Evolutionary conservation across 2,113 vertebrate genomes (phyloP).

Genomic region (Mobula hypostoma): DNA sequence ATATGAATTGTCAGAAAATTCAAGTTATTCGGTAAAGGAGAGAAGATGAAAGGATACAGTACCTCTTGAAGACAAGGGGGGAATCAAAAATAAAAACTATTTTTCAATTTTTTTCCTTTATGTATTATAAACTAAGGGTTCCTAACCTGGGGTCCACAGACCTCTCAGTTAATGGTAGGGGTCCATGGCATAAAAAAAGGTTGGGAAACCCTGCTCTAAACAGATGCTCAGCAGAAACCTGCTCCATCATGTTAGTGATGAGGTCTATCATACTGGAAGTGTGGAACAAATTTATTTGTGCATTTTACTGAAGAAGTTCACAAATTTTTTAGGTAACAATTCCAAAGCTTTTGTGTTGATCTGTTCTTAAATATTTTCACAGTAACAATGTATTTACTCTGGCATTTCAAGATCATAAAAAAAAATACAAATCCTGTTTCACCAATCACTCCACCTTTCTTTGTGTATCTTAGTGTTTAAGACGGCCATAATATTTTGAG

Average conservation of each 20-base stretch:
- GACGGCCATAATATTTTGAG: neutral
- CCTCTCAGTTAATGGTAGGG: too few relatives aligned
- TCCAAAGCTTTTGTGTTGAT: neutral
- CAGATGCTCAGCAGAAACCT: neutral
- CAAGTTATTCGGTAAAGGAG: neutral
- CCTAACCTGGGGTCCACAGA: too few relatives aligned
- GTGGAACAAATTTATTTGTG: neutral
- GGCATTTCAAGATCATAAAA: neutral
- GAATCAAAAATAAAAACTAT: too few relatives aligned
- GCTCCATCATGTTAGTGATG: neutral
- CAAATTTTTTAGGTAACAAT: neutral
- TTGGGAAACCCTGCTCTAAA: too few relatives aligned
- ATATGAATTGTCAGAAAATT: neutral
- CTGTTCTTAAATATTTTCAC: neutral
- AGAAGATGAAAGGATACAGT: neutral
- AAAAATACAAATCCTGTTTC: neutral
- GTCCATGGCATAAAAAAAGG: too few relatives aligned
- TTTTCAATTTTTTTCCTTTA: neutral
- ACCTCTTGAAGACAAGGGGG: too few relatives aligned
- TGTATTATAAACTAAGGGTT: neutral
- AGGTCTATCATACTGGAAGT: neutral
- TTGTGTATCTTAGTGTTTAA: neutral
- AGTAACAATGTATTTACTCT: neutral
- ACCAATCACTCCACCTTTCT: neutral
- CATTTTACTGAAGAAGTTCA: neutral